Percentiles rank a stretch among this genome's conserved stretches.
Conservation (phyloP, 2,113 vertebrate genomes). For the Trochalopteron elliotii region DNA sequence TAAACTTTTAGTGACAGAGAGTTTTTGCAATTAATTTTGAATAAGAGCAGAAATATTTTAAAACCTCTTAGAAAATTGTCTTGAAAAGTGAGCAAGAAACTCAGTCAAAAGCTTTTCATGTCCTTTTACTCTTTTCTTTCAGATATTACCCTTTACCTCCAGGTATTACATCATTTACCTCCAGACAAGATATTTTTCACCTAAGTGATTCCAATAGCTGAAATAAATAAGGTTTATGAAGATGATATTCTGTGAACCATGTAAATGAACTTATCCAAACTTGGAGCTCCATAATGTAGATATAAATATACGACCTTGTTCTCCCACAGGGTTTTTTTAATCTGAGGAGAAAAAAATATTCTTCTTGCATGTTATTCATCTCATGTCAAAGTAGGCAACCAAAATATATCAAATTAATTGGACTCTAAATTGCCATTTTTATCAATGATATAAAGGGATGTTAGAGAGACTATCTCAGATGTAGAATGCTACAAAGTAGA, state of each 20-base stretch:
- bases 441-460: neutral
- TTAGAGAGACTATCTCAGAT: neutral
- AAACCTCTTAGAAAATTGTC: neutral
- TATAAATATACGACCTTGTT: neutral
- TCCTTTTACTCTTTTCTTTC: neutral
- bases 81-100: neutral
- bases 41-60: neutral
- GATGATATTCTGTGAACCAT: neutral
- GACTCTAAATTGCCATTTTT: slow-evolving; percentile 4
- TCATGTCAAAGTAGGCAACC: neutral
- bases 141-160: neutral
- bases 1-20: neutral
- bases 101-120: neutral
- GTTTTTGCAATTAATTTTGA: neutral
- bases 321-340: neutral
- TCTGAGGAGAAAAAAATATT: neutral
- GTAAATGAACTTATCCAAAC: neutral
- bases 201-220: neutral
- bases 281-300: neutral
- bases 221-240: slow-evolving; percentile 12
- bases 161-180: neutral
- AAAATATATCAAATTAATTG: slow-evolving; percentile 22
- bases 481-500: neutral
- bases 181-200: neutral
- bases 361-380: neutral